Evolutionary conservation across 2,113 vertebrate species (phyloP), one percentile per base, ranked within the genome.

Genomic region (Actinemys pallida): DNA sequence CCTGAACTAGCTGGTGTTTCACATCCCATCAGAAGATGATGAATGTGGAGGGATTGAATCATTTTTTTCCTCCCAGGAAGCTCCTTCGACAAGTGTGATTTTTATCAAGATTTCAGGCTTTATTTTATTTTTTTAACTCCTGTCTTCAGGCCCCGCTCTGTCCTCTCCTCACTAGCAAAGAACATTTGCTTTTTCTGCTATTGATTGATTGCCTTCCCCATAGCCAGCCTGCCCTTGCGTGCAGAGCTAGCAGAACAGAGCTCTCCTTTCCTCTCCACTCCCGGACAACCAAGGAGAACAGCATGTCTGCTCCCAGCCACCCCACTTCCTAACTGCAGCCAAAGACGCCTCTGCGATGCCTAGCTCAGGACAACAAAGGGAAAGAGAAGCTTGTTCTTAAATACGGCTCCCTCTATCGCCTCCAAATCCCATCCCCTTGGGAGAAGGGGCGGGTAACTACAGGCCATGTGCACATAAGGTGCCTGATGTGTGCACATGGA

Each of bases 51-150:
- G 92, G 90, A 49, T 0, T 0, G 56, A 95, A 90, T 81, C 35
- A 83, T 92, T 76, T 76, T 82, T 50, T 12, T 42, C 47, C 93
- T 94, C 88, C 85, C 8, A 92, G 93, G 95, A 75, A 96, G 87
- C 87, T 94, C 87, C 91, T 95, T 90, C 95, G 95, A 96, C 95
- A 95, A 95, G 90, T n/a, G 72, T 89, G 92, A 96, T 97, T 95
- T 95, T 96, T 97, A 97, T 97, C 96, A 96, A 96, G 91, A 92
- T 84, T 89, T 35, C 27, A 2, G 83, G 96, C 88, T 96, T 97
- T 94, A 97, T 96, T 95, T 62, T 53, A 56, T 80, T 27, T 82
- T 84, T 90, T 83, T 81, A 11, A 88, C 84, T 93, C 72, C 80
- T 82, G 95, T 87, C 94, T 94, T 88, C 81, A 7, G 93, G 86